Conservation (phyloP, 2,797 vertebrate genomes). For the Danio tinwini region DNA sequence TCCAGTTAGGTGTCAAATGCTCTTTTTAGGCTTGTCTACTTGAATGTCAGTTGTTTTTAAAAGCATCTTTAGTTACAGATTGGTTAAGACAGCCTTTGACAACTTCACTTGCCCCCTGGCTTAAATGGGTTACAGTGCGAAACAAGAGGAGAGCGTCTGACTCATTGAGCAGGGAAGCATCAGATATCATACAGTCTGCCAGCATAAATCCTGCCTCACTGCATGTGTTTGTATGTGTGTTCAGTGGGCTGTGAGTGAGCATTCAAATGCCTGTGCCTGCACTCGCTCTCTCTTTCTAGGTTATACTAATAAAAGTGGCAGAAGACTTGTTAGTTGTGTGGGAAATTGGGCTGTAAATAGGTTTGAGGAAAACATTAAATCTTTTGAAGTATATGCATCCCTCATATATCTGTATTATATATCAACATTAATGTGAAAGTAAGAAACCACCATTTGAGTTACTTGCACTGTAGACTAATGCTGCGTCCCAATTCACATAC, state of each 20-base stretch:
- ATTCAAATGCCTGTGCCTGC: neutral
- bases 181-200: conserved; percentile 8
- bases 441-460: no score
- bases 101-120: conserved; percentile 4
- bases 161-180: conserved; percentile 7
- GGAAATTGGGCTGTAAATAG: neutral
- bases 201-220: neutral
- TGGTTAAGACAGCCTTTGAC: neutral
- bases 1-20: neutral
- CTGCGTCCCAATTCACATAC: no score
- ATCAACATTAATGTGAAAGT: no score
- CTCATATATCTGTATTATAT: no score
- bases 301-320: conserved; percentile 7
- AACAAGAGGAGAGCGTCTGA: neutral
- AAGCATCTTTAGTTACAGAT: conserved; percentile 1
- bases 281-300: neutral
- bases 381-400: neutral
- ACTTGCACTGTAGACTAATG: no score
- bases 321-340: no score
- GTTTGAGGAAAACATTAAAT: neutral
- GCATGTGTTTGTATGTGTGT: neutral
- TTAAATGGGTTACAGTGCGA: neutral
- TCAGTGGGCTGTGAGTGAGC: conserved; percentile 11
- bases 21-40: neutral
- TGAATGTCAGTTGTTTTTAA: neutral